Base-by-base conservation (phyloP, 2,797 vertebrate species). In the Malurus leucopterus region DNA sequence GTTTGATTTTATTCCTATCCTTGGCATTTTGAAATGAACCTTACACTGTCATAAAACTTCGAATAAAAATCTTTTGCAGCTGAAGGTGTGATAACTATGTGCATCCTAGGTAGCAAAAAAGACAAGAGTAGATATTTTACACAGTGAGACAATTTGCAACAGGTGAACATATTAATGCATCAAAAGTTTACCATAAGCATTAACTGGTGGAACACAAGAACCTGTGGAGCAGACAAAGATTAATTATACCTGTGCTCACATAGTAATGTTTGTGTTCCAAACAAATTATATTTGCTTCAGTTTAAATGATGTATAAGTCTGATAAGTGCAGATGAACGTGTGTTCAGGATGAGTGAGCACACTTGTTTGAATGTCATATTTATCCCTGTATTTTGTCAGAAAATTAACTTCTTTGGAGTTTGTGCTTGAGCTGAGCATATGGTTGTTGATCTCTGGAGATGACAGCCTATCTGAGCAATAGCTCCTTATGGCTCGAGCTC, bases 331-430 rank as follows among this genome's bases (percentile, higher is more conserved):
- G 98, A 98, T 98, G 98, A 98, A 96, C 81, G 95, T 96, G 97
- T 98, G 99, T 99, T 99, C 98, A 98, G 99, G 98, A 98, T 99
- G 99, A 99, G 98, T 98, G 98, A 99, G 98, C 99, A 98, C 99
- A 99, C 99, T 99, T 99, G 99, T 99, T 99, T 99, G 99, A 99
- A 99, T 99, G 99, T 99, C 99, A 99, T 99, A 99, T 99, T 99
- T 99, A 99, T 99, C 98, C 98, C 98, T 95, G 98, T 98, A 98
- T 99, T 99, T 99, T 99, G 99, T 99, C 99, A 99, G 98, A 99
- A 99, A 99, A 99, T 99, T 98, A 98, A 99, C 99, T 99, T 99
- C 98, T 98, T 98, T 98, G 98, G 98, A 98, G 99, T 99, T 99
- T 98, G 98, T 97, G 97, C 98, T 98, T 98, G 98, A 99, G 98